Conservation (phyloP, 2,888 invertebrate genomes). For the Caenorhabditis japonica region DNA sequence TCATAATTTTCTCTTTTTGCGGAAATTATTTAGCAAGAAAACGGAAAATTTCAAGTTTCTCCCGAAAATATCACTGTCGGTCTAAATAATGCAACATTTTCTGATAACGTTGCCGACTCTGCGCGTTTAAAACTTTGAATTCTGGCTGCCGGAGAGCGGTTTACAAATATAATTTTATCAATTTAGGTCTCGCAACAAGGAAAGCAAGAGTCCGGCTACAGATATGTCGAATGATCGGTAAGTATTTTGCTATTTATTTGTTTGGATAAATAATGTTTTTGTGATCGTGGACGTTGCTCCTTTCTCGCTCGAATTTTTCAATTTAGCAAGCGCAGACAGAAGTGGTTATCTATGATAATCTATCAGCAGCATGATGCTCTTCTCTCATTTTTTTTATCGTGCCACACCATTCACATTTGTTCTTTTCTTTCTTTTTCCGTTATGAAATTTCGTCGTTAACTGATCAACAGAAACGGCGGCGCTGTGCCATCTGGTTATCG, state of each 20-base stretch:
- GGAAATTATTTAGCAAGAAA: no score
- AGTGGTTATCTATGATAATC: constrained; percentile 31
- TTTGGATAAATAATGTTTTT: not conserved
- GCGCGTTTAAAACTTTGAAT: no score
- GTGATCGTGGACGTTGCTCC: not conserved
- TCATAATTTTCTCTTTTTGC: no score
- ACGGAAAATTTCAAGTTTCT: no score
- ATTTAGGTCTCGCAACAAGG: constrained; percentile 48
- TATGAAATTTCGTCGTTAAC: not conserved
- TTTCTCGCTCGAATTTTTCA: not conserved
- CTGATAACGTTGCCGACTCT: no score
- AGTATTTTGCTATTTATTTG: constrained; percentile 1
- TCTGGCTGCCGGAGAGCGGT: no score
- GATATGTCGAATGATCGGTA: constrained; percentile 50
- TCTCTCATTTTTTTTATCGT: constrained; percentile 3
- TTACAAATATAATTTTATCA: no score
- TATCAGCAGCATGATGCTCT: constrained; percentile 9
- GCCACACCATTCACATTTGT: constrained; percentile 6
- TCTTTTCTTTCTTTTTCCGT: not conserved
- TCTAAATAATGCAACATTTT: no score
- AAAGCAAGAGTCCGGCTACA: constrained; percentile 36
- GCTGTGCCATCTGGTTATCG: constrained; percentile 4
- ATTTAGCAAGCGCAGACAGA: not conserved
- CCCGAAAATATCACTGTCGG: no score
- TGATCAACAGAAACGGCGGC: no score